These are phyloP conservation scores for Dendrolimus houi DNA, from an alignment of 2,888 invertebrate species.

Conservation along the genomic window DNA sequence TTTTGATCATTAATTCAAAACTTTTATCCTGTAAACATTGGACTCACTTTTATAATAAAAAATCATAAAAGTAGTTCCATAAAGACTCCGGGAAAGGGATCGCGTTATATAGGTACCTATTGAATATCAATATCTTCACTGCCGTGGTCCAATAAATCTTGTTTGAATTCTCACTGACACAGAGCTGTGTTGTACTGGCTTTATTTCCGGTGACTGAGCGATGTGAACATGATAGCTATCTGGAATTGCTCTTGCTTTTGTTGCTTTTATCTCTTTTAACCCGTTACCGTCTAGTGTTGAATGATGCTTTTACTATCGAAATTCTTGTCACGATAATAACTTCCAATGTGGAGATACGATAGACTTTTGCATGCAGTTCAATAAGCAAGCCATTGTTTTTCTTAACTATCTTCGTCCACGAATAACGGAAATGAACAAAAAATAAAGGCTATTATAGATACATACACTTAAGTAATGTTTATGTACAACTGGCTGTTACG, in stretches of 20 bases:
- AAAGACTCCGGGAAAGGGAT: slow-evolving; percentile 2
- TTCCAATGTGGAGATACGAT: background rate
- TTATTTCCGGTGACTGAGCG: slow-evolving; percentile 29
- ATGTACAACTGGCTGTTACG: too few relatives aligned
- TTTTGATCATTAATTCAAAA: background rate
- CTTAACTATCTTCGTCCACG: too few relatives aligned
- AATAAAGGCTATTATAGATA: too few relatives aligned
- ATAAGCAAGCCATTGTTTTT: too few relatives aligned
- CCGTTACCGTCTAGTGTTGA: background rate
- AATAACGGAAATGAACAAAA: too few relatives aligned
- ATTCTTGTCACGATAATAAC: background rate
- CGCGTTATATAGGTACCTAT: slow-evolving; percentile 9
- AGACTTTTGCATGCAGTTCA: too few relatives aligned
- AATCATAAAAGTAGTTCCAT: background rate
- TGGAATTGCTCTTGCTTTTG: background rate
- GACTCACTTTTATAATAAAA: slow-evolving; percentile 16
- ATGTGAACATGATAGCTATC: background rate
- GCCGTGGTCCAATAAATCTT: slow-evolving; percentile 30
- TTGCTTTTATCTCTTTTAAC: background rate
- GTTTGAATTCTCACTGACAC: slow-evolving; percentile 29
- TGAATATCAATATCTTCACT: slow-evolving; percentile 28
- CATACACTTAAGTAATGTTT: too few relatives aligned
- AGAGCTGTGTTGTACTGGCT: slow-evolving; percentile 31
- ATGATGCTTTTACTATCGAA: background rate
- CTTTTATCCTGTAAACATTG: slow-evolving; percentile 4